Percentiles rank a stretch among this genome's conserved stretches.
Evolutionary conservation across 2,797 vertebrate species (phyloP).

Genomic region (Balearica regulorum): DNA sequence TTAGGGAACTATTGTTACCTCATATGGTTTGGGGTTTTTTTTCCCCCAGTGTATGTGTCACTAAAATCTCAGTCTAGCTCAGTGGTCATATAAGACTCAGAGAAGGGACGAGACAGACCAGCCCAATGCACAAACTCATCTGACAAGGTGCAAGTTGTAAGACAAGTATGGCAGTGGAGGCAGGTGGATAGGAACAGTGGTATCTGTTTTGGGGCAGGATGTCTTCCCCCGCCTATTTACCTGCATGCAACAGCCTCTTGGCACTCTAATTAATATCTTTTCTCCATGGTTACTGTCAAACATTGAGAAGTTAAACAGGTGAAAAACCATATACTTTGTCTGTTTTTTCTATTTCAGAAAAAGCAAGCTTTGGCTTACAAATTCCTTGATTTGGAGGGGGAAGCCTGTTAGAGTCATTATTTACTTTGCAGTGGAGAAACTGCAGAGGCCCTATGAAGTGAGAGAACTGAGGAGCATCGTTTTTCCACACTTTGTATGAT

Average conservation of each 20-base stretch:
- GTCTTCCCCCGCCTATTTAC: background rate
- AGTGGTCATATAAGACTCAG: background rate
- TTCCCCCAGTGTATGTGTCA: background rate
- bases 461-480: background rate
- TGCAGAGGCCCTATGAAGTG: background rate
- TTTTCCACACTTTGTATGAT: background rate
- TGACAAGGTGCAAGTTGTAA: background rate
- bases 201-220: background rate
- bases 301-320: background rate
- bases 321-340: background rate
- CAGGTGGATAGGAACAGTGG: background rate
- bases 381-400: background rate
- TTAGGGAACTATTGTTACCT: background rate
- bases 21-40: too few relatives aligned
- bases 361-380: background rate
- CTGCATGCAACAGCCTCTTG: background rate
- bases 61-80: background rate
- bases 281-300: background rate
- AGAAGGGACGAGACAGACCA: background rate
- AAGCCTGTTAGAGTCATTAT: background rate
- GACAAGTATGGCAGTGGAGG: background rate
- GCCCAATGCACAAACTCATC: background rate
- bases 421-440: background rate
- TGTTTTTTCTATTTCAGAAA: background rate
- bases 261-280: background rate